Base-by-base conservation (phyloP, 2,888 invertebrate species). In the Aelia acuminata region DNA sequence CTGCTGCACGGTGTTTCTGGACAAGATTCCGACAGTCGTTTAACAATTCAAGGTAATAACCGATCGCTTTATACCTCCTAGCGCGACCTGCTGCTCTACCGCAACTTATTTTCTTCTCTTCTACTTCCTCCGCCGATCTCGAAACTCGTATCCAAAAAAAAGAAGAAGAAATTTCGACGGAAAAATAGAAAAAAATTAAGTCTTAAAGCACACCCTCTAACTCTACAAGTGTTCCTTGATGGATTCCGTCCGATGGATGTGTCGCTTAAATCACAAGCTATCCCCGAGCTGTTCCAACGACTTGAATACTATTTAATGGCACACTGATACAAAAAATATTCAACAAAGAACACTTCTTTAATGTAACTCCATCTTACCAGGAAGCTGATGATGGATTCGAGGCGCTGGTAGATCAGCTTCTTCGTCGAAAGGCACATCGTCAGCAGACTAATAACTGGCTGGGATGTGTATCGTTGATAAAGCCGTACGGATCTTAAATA, bases 1-100 rank as follows among this genome's bases (percentile, higher is more conserved):
- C 43, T n/a, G 8, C 80, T 35, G 39, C 22, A 13, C 22, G 1
- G 13, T 80, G 80, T 80, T 80, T 80, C 43, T 80, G 22, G 43
- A 47, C 80, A 80, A 43, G 80, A 43, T 43, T 3, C 43, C 43
- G 22, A 80, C 80, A 2, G 39, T 43, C 80, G 20, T 80, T 80
- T 80, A 80, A 80, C 22, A 11, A 80, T 80, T 80, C 80, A 80
- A 80, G 80, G 80, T 47, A 43, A 80, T 80, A n/a, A n/a, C 43
- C 80, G 43, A 80, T 80, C 80, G 3, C 80, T 80, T 80, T 80
- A 80, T 80, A 80, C 80, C 80, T 43, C 35, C 7, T 18, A 70
- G 63, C 63, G 63, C 63, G 35, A 70, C 35, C 63, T 70, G 63
- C 18, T 8, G 63, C 7, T 35, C 1, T 5, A 63, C 63, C 31